phyloP scores from a whole-genome alignment of 2,113 vertebrate species.

The Protobothrops mucrosquamatus region DNA sequence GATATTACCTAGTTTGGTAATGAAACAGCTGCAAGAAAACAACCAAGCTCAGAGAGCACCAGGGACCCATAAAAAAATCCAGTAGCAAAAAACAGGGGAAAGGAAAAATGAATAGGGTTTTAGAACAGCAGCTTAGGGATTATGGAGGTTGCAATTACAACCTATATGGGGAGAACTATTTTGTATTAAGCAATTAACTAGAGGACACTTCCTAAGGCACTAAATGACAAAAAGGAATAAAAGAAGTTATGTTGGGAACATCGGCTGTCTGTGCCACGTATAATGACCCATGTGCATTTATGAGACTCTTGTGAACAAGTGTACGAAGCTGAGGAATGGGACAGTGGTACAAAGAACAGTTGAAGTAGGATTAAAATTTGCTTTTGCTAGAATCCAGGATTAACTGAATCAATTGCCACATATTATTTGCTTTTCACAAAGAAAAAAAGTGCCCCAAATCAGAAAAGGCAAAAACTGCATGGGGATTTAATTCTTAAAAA shows the following conservation, averaged over 20 bases:
- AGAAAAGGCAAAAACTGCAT: neutral
- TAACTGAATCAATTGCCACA: neutral
- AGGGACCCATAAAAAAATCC: neutral
- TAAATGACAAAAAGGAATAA: neutral
- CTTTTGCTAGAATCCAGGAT: neutral
- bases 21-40: neutral
- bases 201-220: neutral
- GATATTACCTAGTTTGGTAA: neutral
- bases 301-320: neutral
- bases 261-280: neutral
- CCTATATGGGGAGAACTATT: neutral
- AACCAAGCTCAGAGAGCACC: neutral
- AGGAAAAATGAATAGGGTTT: neutral
- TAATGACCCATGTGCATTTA: neutral
- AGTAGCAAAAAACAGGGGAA: neutral
- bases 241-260: neutral
- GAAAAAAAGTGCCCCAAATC: neutral
- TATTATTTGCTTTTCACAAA: neutral
- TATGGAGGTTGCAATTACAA: neutral
- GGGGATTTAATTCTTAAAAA: slow-evolving; percentile 15
- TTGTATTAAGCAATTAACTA: neutral
- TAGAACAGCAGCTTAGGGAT: neutral
- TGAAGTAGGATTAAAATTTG: neutral
- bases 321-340: neutral
- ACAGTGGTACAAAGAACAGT: neutral